A percentile compares a stretch with the other conserved stretches of the same genome.
Evolutionary conservation across 2,888 invertebrate genomes (phyloP).

Genomic region (Acholoe squamosa): DNA sequence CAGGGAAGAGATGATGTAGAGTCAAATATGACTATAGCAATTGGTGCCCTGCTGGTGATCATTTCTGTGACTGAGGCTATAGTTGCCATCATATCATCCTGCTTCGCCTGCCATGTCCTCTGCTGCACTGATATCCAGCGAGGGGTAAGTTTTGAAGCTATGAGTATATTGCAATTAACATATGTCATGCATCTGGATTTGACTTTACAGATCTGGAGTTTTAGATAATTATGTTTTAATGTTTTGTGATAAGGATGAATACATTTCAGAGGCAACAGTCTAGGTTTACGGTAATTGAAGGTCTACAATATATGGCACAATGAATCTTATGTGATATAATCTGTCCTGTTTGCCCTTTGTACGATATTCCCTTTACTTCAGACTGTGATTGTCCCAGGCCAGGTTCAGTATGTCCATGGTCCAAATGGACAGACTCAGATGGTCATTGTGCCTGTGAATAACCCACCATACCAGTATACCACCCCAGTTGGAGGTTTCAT

Average conservation of each 20-base stretch:
- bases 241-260: neutral
- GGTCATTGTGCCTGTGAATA: neutral
- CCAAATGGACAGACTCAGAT: neutral
- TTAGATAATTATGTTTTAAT: neutral
- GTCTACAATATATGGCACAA: neutral
- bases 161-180: neutral
- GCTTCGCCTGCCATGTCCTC: neutral
- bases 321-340: neutral
- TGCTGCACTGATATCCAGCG: neutral
- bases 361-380: neutral
- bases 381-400: neutral
- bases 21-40: neutral
- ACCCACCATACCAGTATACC: neutral
- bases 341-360: neutral
- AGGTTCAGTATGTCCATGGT: neutral
- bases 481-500: neutral
- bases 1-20: neutral
- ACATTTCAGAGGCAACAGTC: neutral
- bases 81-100: neutral
- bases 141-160: neutral
- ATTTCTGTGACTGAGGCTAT: neutral
- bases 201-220: neutral
- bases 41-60: neutral
- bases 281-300: neutral
- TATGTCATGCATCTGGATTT: neutral